Base-by-base conservation (phyloP, 2,797 vertebrate species). In the Thunnus albacares region DNA sequence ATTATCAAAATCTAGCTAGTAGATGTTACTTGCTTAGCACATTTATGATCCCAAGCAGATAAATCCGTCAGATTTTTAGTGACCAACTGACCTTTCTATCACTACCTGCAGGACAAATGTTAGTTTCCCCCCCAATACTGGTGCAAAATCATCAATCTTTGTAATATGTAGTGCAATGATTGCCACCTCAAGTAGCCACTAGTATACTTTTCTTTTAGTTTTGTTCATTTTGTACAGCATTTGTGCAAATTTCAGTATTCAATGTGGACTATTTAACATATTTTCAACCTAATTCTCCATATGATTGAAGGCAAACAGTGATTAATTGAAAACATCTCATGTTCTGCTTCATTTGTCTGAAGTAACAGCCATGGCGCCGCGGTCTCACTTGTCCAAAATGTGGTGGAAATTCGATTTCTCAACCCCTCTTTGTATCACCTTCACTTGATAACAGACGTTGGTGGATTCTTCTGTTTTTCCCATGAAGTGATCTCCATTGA, bases 401-500 rank as follows among this genome's bases (percentile, higher is more conserved):
- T 58, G 52, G 24, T 64, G 70, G 49, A 72, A 65, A 67, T 28
- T 47, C 49, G 28, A 1, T 51, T 56, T 33, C 69, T 55, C 33
- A 51, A 18, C 73, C 14, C 8, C 14, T 65, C 71, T 66, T 57
- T 74, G 62, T 82, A 59, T 77, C 65, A 28, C 47, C 22, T 64
- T 65, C 57, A 14, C 66, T 51, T 71, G 49, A 86, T 77, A 65
- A 62, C 66, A 58, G 59, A 64, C 52, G 59, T 56, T 26, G 61
- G 59, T 65, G 65, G 77, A 52, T 82, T 81, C 79, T 64, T 71
- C 26, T 41, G 4, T 77, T 75, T 67, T 53, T 65, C 24, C 65
- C 47, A 60, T 78, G 77, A 77, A 86, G 83, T 41, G 87, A 91
- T 85, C 83, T 77, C 63, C 72, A 80, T 73, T 85, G 89, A 89